These are phyloP conservation scores for Exephanes ischioxanthus DNA, from an alignment of 2,888 invertebrate genomes.

Conservation along the genomic window DNA sequence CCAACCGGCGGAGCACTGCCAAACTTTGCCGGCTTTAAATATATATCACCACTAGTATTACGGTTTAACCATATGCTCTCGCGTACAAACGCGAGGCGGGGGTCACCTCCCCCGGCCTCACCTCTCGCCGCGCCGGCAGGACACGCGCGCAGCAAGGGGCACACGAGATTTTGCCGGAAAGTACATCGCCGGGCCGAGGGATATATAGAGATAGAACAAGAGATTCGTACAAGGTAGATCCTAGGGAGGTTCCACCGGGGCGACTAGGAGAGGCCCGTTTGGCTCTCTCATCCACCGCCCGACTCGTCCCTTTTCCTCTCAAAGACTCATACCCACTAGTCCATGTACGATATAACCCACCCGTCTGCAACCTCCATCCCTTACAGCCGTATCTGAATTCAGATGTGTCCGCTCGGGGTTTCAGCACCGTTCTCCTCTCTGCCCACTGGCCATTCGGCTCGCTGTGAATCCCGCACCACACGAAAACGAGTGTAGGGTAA, in stretches of 20 bases:
- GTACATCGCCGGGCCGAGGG: slow-evolving; percentile 52
- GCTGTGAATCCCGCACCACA: slow-evolving; percentile 38
- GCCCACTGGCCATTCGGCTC: slow-evolving; percentile 54
- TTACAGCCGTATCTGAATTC: slow-evolving; percentile 68
- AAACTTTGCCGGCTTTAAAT: slow-evolving; percentile 84
- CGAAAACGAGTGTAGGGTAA: slow-evolving; percentile 25
- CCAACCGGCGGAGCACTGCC: slow-evolving; percentile 71
- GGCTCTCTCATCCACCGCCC: slow-evolving; percentile 50
- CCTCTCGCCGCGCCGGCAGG: slow-evolving; percentile 1
- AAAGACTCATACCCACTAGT: slow-evolving; percentile 34
- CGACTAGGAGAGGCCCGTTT: slow-evolving; percentile 52
- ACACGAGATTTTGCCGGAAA: slow-evolving; percentile 63
- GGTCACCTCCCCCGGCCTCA: background rate
- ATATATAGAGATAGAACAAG: slow-evolving; percentile 41
- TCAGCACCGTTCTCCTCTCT: slow-evolving; percentile 15
- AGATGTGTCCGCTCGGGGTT: slow-evolving; percentile 73
- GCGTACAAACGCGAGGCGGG: slow-evolving; percentile 50
- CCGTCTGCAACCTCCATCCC: slow-evolving; percentile 63
- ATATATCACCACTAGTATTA: slow-evolving; percentile 83
- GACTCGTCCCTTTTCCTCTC: slow-evolving; percentile 25
- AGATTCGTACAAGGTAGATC: slow-evolving; percentile 43
- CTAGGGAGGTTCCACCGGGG: slow-evolving; percentile 31
- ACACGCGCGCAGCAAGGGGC: slow-evolving; percentile 32
- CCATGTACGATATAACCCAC: slow-evolving; percentile 26
- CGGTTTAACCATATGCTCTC: slow-evolving; percentile 83